These are phyloP conservation scores for Nesospiza acunhae DNA, from an alignment of 2,113 vertebrate species.

Conservation along the genomic window DNA sequence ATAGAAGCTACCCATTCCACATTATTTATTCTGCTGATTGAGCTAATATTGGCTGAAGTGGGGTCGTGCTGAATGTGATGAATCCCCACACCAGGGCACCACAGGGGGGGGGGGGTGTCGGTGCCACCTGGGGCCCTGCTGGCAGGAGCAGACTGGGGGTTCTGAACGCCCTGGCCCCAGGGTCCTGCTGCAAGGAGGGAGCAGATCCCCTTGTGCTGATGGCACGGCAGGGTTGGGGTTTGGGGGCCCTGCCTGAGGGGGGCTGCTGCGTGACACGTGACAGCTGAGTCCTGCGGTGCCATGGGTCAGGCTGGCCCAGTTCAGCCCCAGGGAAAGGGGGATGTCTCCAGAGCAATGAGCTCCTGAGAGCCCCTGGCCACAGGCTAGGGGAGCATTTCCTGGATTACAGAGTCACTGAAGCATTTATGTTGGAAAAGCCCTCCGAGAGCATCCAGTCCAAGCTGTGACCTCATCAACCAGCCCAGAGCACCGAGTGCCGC, in stretches of 20 bases:
- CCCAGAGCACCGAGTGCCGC: background rate
- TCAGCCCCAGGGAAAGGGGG: fast-evolving
- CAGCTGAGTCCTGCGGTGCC: fast-evolving
- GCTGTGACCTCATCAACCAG: background rate
- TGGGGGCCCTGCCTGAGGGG: background rate
- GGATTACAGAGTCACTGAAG: background rate
- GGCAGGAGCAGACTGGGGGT: background rate
- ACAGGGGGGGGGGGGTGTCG: fast-evolving
- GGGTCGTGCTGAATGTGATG: background rate
- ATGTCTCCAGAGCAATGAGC: fast-evolving
- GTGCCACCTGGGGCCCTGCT: background rate
- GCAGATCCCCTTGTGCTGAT: fast-evolving
- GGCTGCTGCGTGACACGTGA: background rate
- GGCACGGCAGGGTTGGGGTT: fast-evolving
- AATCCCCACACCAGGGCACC: background rate
- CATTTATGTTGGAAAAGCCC: background rate
- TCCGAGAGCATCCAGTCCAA: background rate
- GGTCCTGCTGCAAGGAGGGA: background rate
- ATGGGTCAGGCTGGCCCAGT: fast-evolving
- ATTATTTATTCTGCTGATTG: background rate
- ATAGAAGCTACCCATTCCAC: background rate
- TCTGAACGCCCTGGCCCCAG: too few species aligned
- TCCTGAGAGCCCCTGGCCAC: fast-evolving
- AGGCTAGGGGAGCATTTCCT: background rate
- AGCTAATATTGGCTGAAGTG: background rate